Conservation (phyloP, 2,888 invertebrate genomes). For the Heliconius cydno region DNA sequence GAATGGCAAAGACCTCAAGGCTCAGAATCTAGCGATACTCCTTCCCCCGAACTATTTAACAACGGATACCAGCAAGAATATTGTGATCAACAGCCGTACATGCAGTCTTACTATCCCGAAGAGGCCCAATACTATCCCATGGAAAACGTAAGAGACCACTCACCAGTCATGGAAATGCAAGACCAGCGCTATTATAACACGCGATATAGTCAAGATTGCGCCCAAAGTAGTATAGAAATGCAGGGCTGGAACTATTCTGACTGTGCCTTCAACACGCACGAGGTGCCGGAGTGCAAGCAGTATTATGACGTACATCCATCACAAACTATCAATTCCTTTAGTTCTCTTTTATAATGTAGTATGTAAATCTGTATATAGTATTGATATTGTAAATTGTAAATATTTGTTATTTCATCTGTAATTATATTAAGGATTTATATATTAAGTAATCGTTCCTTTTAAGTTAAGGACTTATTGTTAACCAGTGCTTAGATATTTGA, state of each 20-base stretch:
- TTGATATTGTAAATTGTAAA: constrained; percentile 61
- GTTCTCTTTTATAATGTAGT: constrained; percentile 68
- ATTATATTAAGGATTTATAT: constrained; percentile 30
- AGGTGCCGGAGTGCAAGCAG: constrained; percentile 66
- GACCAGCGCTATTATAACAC: constrained; percentile 68
- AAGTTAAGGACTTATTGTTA: constrained; percentile 37
- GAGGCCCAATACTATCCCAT: constrained; percentile 73
- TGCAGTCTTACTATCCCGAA: constrained; percentile 72
- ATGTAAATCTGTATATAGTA: constrained; percentile 46
- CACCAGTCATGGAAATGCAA: constrained; percentile 66
- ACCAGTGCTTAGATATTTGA: constrained; percentile 43
- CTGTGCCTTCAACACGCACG: constrained; percentile 67
- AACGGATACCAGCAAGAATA: constrained; percentile 71
- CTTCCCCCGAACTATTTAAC: constrained; percentile 82
- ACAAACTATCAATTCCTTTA: constrained; percentile 68
- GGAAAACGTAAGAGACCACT: constrained; percentile 65
- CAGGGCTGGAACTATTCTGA: constrained; percentile 73
- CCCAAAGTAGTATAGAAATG: constrained; percentile 65
- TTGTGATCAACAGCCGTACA: constrained; percentile 71
- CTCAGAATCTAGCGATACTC: constrained; percentile 81
- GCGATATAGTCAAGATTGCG: constrained; percentile 68
- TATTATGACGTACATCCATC: constrained; percentile 70
- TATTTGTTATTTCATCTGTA: constrained; percentile 48
- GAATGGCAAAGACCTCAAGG: constrained; percentile 81
- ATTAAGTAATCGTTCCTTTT: constrained; percentile 46